Conservation (phyloP, 2,888 invertebrate species). For the Alentia gelatinosa region DNA sequence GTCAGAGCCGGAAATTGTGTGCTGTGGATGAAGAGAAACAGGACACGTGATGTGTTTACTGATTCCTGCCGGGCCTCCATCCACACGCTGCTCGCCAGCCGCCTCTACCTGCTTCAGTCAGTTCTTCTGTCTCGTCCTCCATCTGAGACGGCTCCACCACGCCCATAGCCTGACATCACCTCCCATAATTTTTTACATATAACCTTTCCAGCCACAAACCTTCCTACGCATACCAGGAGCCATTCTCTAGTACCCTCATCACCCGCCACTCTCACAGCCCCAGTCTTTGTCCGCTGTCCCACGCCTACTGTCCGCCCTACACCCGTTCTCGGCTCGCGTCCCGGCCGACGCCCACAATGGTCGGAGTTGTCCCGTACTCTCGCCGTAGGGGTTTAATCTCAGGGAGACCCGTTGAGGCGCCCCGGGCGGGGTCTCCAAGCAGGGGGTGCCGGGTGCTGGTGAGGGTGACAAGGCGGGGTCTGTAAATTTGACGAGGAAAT, state of each 20-base stretch:
- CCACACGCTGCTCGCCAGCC: too few relatives aligned
- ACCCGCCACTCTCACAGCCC: background rate
- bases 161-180: background rate
- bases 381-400: slow-evolving; percentile 18
- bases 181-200: background rate
- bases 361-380: background rate
- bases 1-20: too few relatives aligned
- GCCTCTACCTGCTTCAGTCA: too few relatives aligned
- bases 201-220: background rate
- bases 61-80: too few relatives aligned
- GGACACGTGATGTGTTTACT: too few relatives aligned
- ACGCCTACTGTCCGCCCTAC: background rate
- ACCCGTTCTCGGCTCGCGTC: background rate
- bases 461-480: background rate
- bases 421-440: background rate
- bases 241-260: background rate
- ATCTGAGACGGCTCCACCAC: background rate
- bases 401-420: background rate
- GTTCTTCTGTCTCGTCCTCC: too few relatives aligned
- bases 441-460: background rate
- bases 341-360: background rate
- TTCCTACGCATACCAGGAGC: background rate
- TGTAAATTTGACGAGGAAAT: slow-evolving; percentile 45
- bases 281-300: background rate
- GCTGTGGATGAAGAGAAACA: too few relatives aligned